A percentile compares a stretch with the other conserved stretches of the same genome.
These are phyloP conservation scores for Hymenopus coronatus DNA, from an alignment of 2,888 invertebrate species.

Conservation along the genomic window DNA sequence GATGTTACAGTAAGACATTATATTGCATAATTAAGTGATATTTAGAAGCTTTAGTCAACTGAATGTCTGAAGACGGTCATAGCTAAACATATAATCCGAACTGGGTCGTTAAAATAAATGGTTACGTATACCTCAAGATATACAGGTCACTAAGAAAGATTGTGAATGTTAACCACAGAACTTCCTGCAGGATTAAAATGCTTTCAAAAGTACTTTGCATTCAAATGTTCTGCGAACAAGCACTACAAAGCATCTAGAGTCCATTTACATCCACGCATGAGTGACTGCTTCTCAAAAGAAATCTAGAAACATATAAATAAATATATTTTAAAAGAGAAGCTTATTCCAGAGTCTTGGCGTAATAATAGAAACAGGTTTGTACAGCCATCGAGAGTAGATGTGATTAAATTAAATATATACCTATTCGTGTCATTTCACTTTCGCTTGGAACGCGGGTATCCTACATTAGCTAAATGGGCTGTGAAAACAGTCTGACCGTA, in stretches of 20 bases:
- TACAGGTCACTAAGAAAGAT: too few relatives aligned
- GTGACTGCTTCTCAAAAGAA: background rate
- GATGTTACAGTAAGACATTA: too few relatives aligned
- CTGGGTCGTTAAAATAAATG: too few relatives aligned
- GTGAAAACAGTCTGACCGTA: background rate
- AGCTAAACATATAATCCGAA: too few relatives aligned
- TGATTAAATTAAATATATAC: background rate
- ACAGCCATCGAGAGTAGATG: background rate
- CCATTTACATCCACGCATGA: background rate
- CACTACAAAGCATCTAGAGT: background rate
- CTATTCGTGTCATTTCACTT: background rate
- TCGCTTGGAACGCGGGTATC: background rate
- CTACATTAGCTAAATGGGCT: background rate
- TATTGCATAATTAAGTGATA: too few relatives aligned
- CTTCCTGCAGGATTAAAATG: background rate
- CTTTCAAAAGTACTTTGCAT: background rate
- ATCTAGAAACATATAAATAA: background rate
- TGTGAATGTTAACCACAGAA: too few relatives aligned
- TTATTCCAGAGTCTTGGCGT: background rate
- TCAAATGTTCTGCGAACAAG: background rate
- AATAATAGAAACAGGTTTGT: background rate
- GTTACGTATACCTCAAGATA: too few relatives aligned
- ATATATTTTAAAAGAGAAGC: background rate
- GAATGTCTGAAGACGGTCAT: too few relatives aligned
- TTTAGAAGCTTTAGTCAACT: too few relatives aligned